Evolutionary conservation across 2,888 invertebrate genomes (phyloP).

Genomic region (Cephalotes varians): DNA sequence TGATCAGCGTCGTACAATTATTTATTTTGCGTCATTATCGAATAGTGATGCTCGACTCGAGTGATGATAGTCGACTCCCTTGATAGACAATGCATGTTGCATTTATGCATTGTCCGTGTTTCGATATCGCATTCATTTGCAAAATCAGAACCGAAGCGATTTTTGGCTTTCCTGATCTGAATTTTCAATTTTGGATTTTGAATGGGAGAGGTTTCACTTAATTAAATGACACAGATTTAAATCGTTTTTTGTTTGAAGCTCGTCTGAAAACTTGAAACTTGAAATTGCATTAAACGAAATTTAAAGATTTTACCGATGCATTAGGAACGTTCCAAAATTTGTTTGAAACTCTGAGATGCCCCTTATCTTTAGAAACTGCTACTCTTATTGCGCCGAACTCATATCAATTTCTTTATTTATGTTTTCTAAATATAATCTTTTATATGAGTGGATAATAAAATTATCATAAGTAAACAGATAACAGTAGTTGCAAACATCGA

Average conservation of each 20-base stretch:
- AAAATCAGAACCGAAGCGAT: not conserved
- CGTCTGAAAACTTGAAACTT: too few species aligned
- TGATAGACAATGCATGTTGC: not conserved
- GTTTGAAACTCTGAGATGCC: not conserved
- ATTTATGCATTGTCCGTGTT: not conserved
- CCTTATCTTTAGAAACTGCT: not conserved
- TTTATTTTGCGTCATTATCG: slow-evolving; percentile 2
- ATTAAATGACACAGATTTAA: not conserved
- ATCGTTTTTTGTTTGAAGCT: not conserved
- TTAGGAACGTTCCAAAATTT: not conserved
- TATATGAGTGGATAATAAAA: not conserved
- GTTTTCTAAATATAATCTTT: not conserved
- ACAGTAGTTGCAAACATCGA: not conserved
- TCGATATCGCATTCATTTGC: not conserved
- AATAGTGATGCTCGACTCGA: not conserved
- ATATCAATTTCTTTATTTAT: not conserved
- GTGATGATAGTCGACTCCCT: not conserved
- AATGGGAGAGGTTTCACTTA: not conserved
- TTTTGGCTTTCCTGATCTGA: not conserved
- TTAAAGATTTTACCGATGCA: not conserved
- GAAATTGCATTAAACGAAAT: not conserved
- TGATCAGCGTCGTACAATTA: not conserved
- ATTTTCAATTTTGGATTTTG: not conserved
- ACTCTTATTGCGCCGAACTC: not conserved
- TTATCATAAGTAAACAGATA: not conserved